phyloP scores from a whole-genome alignment of 2,113 vertebrate species.

The Vulpes ferrilata region DNA sequence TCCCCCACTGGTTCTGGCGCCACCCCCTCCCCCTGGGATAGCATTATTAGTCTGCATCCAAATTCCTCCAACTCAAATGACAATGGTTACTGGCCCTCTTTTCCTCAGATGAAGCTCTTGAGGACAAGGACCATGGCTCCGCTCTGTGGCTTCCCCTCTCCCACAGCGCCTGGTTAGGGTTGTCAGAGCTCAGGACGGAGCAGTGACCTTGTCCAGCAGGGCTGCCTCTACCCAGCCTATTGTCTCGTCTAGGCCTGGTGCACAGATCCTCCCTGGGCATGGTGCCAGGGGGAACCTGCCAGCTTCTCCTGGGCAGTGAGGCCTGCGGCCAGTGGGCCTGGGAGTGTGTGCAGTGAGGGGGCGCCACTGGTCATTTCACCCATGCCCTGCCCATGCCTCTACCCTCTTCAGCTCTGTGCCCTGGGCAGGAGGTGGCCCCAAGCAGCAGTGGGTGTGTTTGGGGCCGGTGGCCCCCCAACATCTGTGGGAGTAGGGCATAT shows the following conservation, averaged over 20 bases:
- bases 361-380: not conserved
- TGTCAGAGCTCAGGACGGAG: not conserved
- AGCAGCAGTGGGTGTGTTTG: not conserved
- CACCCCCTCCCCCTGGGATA: not conserved
- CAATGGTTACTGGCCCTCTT: not conserved
- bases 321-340: not conserved
- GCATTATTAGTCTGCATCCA: not conserved
- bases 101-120: not conserved
- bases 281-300: slow-evolving; percentile 38
- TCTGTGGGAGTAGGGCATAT: not conserved
- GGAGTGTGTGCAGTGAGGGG: not conserved
- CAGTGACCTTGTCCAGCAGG: slow-evolving; percentile 46
- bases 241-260: slow-evolving; percentile 41
- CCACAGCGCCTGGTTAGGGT: not conserved
- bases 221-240: slow-evolving; percentile 19
- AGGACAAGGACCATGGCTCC: not conserved
- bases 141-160: not conserved
- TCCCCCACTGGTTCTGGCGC: not conserved
- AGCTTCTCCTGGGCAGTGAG: not conserved
- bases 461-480: not conserved
- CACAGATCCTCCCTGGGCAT: not conserved
- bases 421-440: not conserved
- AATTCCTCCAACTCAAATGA: not conserved
- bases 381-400: not conserved
- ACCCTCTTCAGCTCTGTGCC: not conserved